Conservation (phyloP, 2,797 vertebrate genomes). For the Huso huso region DNA sequence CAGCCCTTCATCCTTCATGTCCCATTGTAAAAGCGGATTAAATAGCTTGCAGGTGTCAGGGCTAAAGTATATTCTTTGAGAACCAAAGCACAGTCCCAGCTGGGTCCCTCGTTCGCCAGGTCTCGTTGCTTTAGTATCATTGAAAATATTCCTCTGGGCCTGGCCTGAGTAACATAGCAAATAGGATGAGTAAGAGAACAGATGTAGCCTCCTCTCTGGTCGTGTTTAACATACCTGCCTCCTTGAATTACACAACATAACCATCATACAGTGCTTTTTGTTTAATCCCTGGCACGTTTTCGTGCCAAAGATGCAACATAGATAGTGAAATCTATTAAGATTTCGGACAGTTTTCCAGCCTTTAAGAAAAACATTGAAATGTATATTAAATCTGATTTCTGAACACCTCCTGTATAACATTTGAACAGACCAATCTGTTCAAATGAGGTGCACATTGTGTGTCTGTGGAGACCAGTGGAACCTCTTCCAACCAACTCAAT, state of each 20-base stretch:
- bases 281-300: constrained; percentile 52
- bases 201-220: constrained; percentile 62
- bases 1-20: constrained; percentile 68
- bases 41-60: constrained; percentile 98
- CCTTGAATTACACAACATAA: constrained; percentile 60
- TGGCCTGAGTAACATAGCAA: constrained; percentile 56
- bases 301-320: constrained; percentile 6
- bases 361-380: too few relatives aligned
- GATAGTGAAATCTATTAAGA: too few relatives aligned
- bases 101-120: constrained; percentile 81
- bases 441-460: too few relatives aligned
- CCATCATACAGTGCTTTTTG: constrained; percentile 52
- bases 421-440: too few relatives aligned
- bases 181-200: constrained; percentile 66
- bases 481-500: too few relatives aligned
- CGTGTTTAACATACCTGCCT: constrained; percentile 67
- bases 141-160: constrained; percentile 62
- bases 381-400: too few relatives aligned
- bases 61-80: constrained; percentile 85
- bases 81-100: constrained; percentile 80
- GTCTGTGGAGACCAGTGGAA: too few relatives aligned
- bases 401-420: too few relatives aligned
- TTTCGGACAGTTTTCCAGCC: too few relatives aligned
- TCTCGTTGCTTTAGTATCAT: constrained; percentile 68
- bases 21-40: constrained; percentile 93